Conservation (phyloP, 92 coral and sea anemone genomes). For the Zoanthus sansibaricus region DNA sequence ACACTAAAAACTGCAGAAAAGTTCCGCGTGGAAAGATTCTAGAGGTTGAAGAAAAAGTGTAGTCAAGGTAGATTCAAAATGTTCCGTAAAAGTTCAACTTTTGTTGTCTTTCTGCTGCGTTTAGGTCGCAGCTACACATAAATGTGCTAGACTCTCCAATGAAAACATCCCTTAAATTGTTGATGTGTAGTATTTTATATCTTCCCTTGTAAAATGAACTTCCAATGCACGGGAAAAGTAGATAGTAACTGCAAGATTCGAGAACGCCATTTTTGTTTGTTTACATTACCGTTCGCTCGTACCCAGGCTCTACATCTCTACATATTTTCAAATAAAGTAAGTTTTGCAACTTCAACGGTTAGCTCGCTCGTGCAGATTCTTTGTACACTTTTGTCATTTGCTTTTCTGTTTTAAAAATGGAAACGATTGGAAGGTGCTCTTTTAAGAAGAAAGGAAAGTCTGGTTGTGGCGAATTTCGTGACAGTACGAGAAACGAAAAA, state of each 20-base stretch:
- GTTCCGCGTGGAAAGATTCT: too few relatives aligned
- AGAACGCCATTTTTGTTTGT: background rate
- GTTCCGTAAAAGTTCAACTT: background rate
- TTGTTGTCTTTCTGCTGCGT: background rate
- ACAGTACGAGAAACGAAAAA: conserved; percentile 7
- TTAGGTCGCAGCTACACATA: background rate
- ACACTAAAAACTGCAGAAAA: too few relatives aligned
- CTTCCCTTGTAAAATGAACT: background rate
- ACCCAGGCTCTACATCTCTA: conserved; percentile 14
- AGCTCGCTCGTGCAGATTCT: conserved; percentile 3
- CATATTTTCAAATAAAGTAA: background rate
- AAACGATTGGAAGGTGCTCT: conserved; percentile 29
- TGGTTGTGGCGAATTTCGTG: conserved; percentile 25
- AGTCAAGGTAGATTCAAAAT: background rate
- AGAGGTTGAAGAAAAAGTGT: background rate
- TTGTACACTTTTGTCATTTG: conserved; percentile 3
- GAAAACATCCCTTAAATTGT: too few relatives aligned
- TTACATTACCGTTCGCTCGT: conserved; percentile 18
- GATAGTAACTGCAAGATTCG: background rate
- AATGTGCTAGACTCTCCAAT: background rate
- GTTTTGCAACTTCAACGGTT: conserved; percentile 8
- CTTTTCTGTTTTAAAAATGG: conserved; percentile 11
- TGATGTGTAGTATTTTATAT: too few relatives aligned
- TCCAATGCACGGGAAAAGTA: conserved; percentile 10
- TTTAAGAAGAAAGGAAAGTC: conserved; percentile 40